phyloP scores from a whole-genome alignment of 2,113 vertebrate species.

The Balaenoptera acutorostrata region DNA sequence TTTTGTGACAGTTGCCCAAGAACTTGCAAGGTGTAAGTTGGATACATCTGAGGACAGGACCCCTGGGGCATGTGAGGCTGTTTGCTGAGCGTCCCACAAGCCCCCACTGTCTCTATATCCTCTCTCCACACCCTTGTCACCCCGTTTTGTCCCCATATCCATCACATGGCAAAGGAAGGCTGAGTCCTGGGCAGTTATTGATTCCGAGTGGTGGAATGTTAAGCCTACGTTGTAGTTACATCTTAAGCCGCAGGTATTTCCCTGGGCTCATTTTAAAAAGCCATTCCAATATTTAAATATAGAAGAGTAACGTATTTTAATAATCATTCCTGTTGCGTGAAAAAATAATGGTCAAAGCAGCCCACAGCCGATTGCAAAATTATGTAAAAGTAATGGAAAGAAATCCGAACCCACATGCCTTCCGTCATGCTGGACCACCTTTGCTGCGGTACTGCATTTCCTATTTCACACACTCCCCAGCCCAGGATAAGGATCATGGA shows the following conservation, averaged over 20 bases:
- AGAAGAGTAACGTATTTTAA: constrained; percentile 53
- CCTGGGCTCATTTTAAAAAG: constrained; percentile 32
- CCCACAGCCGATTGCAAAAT: constrained; percentile 19
- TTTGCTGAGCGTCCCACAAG: background rate
- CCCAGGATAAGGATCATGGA: background rate
- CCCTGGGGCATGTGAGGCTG: rapidly evolving
- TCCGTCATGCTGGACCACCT: background rate
- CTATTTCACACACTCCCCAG: background rate
- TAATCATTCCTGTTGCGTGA: constrained; percentile 65
- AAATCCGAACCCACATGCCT: background rate
- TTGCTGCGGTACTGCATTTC: background rate
- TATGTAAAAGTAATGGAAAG: constrained; percentile 49
- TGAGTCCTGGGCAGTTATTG: background rate
- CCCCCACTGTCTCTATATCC: background rate
- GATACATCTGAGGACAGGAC: background rate
- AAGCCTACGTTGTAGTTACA: background rate
- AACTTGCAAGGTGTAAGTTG: background rate
- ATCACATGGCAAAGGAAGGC: background rate
- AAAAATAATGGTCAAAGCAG: constrained; percentile 64
- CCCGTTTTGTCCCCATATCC: background rate
- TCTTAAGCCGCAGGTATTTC: constrained; percentile 34
- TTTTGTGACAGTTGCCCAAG: background rate
- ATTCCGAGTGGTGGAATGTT: background rate
- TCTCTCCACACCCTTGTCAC: background rate
- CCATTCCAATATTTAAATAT: constrained; percentile 60